Base-by-base conservation (phyloP, 2,888 invertebrate genomes). In the Formica aserva region DNA sequence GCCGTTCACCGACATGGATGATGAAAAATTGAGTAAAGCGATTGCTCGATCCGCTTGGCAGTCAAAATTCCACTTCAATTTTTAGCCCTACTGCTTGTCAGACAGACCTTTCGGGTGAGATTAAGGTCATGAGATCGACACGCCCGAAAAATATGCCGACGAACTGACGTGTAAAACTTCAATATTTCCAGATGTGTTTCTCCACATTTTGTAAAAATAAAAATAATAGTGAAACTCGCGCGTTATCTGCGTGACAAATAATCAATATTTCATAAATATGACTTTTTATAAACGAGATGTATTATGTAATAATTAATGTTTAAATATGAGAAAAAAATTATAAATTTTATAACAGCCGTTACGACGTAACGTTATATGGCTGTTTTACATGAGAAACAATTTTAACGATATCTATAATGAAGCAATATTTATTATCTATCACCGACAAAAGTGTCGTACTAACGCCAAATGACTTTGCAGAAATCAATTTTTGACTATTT, bases 1-100 rank as follows among this genome's bases (percentile, higher is more conserved):
- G 81, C 81, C 63, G 81, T 81, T 81, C 81, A 26, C 52, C 63
- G 81, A 78, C 63, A 81, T 63, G 63, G 80, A 80, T 77, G 80
- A 78, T 75, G 81, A 81, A 81, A 81, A 81, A 78, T 78, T 78
- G 81, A 81, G 80, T 75, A 80, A 80, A 74, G 76, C 78, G 57
- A 77, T 81, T 55, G 81, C 63, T 26, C 63, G 80, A 62, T 77
- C 41, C 81, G 52, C 52, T 41, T 15, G 80, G 38, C 52, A 81
- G 65, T 81, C 81, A 63, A 81, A 81, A 81, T 75, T 80, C 32
- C 75, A 74, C 75, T 80, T 80, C 78, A 60, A 80, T 74, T 80
- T 75, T 80, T 80, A 60, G 45, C 32, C 45, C 75, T 74, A 72
- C 74, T 41, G 18, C 41, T 57, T 72, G 77, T 72, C 78, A 45